Evolutionary conservation across 2,888 invertebrate species (phyloP).

Genomic region (Drosophila atripex): DNA sequence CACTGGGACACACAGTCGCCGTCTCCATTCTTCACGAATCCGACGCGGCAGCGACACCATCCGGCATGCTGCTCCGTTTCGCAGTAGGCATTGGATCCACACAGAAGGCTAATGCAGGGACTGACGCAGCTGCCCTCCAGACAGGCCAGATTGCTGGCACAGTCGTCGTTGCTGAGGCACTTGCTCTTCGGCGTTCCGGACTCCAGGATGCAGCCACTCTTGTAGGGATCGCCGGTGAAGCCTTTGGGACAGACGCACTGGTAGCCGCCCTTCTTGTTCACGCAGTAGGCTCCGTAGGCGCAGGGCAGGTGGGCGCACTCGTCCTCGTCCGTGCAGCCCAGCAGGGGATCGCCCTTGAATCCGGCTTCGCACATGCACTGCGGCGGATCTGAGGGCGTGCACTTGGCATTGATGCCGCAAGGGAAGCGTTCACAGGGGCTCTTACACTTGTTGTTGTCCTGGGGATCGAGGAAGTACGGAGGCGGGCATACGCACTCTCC

Average conservation of each 20-base stretch:
- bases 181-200: slow-evolving; percentile 86
- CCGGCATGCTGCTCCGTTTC: slow-evolving; percentile 94
- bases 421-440: slow-evolving; percentile 96
- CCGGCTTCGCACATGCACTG: slow-evolving; percentile 94
- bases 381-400: slow-evolving; percentile 94
- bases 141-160: slow-evolving; percentile 92
- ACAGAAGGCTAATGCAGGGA: slow-evolving; percentile 91
- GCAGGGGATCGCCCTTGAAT: slow-evolving; percentile 93
- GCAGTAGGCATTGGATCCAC: slow-evolving; percentile 93
- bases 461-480: slow-evolving; percentile 93
- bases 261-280: slow-evolving; percentile 93
- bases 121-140: slow-evolving; percentile 91
- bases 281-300: slow-evolving; percentile 93
- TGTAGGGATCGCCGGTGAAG: slow-evolving; percentile 93
- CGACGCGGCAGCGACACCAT: slow-evolving; percentile 94
- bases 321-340: slow-evolving; percentile 93
- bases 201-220: slow-evolving; percentile 89
- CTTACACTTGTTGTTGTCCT: slow-evolving; percentile 93
- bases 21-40: slow-evolving; percentile 90
- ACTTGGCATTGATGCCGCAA: slow-evolving; percentile 95
- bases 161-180: slow-evolving; percentile 90
- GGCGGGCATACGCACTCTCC: slow-evolving; percentile 96
- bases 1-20: slow-evolving; percentile 92
- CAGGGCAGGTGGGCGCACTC: slow-evolving; percentile 94
- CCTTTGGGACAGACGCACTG: slow-evolving; percentile 93